Percentiles rank a stretch among this genome's conserved stretches.
Conservation (phyloP, 2,888 invertebrate species). For the Plebejus melissa region DNA sequence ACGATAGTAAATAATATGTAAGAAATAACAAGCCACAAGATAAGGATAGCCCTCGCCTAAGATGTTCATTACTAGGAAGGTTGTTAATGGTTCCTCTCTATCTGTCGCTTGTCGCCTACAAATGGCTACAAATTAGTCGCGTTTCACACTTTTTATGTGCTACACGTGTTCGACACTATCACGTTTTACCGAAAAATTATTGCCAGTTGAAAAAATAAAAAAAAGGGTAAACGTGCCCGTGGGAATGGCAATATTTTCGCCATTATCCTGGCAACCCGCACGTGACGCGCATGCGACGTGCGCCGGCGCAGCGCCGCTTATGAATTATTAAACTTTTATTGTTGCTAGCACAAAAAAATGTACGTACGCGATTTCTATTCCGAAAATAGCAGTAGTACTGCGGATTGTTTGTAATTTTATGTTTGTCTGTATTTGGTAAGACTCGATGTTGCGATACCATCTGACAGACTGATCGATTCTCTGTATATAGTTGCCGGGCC, state of each 20-base stretch:
- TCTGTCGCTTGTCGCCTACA: slow-evolving; percentile 3
- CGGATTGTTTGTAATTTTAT: slow-evolving; percentile 61
- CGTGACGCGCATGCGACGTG: slow-evolving; percentile 61
- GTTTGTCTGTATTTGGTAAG: slow-evolving; percentile 63
- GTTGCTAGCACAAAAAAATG: slow-evolving; percentile 65
- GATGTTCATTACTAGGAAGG: slow-evolving; percentile 16
- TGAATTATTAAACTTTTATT: slow-evolving; percentile 77
- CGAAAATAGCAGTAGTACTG: slow-evolving; percentile 59
- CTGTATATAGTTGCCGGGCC: slow-evolving; percentile 23
- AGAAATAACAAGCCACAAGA: neutral
- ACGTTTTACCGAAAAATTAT: slow-evolving; percentile 21
- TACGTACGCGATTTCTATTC: slow-evolving; percentile 65
- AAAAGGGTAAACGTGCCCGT: slow-evolving; percentile 50
- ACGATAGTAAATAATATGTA: neutral
- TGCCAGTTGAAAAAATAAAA: neutral
- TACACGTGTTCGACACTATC: slow-evolving; percentile 23
- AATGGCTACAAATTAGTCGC: slow-evolving; percentile 9
- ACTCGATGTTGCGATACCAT: slow-evolving; percentile 39
- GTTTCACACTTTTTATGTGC: slow-evolving; percentile 14
- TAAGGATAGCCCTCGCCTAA: neutral
- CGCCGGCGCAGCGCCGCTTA: slow-evolving; percentile 51
- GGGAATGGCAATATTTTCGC: slow-evolving; percentile 69
- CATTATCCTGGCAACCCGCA: slow-evolving; percentile 61
- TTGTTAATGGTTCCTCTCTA: neutral
- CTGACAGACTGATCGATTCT: slow-evolving; percentile 38